Evolutionary conservation across 2,797 vertebrate species (phyloP).

Genomic region (Gadopsis bispinosus): DNA sequence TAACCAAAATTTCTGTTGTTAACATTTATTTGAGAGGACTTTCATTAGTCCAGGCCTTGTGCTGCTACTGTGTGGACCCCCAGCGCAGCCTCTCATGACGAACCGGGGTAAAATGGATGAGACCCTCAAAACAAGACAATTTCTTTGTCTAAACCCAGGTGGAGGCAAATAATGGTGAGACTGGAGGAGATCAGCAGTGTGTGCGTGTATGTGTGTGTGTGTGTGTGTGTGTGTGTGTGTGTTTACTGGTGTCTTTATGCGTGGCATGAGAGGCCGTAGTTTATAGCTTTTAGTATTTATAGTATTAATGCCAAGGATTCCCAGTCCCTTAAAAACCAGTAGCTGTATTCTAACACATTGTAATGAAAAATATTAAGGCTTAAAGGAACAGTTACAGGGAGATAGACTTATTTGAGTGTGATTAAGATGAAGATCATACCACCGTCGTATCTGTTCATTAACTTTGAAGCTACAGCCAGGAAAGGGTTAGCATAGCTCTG

Average conservation of each 20-base stretch:
- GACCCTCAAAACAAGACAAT: constrained; percentile 74
- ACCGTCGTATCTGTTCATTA: background rate
- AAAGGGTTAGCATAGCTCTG: background rate
- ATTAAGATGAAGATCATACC: background rate
- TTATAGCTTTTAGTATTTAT: constrained; percentile 28
- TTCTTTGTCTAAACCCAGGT: constrained; percentile 73
- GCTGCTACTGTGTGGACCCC: constrained; percentile 29
- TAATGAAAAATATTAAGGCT: background rate
- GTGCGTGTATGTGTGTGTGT: constrained; percentile 19
- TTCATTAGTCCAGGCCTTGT: constrained; percentile 6
- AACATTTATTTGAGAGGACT: constrained; percentile 15
- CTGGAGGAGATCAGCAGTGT: constrained; percentile 19
- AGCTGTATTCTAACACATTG: background rate
- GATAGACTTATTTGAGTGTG: background rate
- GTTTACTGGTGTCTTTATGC: constrained; percentile 15
- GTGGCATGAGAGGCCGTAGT: constrained; percentile 3
- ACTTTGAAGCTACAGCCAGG: background rate
- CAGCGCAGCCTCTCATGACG: constrained; percentile 43
- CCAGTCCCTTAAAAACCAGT: background rate
- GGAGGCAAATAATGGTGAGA: constrained; percentile 42
- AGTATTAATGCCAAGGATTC: background rate
- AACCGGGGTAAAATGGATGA: constrained; percentile 58
- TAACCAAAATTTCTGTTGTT: constrained; percentile 15
- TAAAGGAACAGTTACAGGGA: background rate
- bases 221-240: constrained; percentile 20